phyloP scores from a whole-genome alignment of 2,888 invertebrate genomes.

The Polyommatus iphigenia region DNA sequence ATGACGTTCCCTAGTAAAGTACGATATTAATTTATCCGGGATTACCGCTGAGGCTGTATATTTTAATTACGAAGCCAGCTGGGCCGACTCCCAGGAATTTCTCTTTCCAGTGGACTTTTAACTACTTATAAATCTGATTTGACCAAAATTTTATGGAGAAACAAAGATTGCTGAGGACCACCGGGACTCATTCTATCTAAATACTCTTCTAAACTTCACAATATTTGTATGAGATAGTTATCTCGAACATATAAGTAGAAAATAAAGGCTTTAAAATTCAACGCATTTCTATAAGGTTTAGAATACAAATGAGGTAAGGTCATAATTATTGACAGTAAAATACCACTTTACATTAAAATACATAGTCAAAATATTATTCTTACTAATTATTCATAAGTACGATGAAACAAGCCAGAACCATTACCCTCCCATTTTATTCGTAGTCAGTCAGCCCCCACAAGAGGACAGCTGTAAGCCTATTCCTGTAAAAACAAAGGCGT shows the following conservation, averaged over 20 bases:
- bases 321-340: too few species aligned
- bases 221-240: not conserved
- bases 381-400: too few species aligned
- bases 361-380: too few species aligned
- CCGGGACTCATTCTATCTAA: not conserved
- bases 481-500: slow-evolving; percentile 17
- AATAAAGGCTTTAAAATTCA: too few species aligned
- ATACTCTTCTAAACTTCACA: not conserved
- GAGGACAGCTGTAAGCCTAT: not conserved
- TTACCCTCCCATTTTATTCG: not conserved
- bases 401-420: not conserved
- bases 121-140: not conserved
- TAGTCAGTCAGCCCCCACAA: not conserved
- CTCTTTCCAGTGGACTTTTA: not conserved
- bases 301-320: too few species aligned
- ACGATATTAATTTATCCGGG: slow-evolving; percentile 74
- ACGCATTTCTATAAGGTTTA: too few species aligned
- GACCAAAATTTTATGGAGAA: not conserved
- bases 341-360: too few species aligned
- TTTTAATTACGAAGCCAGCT: slow-evolving; percentile 24
- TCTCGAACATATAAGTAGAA: too few species aligned
- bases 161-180: not conserved
- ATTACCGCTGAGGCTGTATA: slow-evolving; percentile 41
- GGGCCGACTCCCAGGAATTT: not conserved
- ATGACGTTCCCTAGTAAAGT: slow-evolving; percentile 74